Evolutionary conservation across 2,888 invertebrate species (phyloP), one percentile per base, ranked within the genome.

Genomic region (Proisotoma minuta): DNA sequence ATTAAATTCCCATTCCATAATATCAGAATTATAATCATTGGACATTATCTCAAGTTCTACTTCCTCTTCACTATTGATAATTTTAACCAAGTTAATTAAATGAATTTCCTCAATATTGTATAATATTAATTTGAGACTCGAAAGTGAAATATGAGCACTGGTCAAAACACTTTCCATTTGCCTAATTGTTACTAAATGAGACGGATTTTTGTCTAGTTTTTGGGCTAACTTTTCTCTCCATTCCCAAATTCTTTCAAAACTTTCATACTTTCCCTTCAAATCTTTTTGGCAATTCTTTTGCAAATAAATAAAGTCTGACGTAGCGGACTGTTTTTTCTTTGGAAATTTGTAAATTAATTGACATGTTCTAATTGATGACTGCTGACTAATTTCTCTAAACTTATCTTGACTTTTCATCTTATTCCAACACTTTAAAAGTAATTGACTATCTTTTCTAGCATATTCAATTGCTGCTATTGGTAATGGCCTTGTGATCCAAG

Each of bases 41-140:
- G 10, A 18, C 10, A 40, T 29, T 22, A 3, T 26, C 10, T 50
- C 12, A 8, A 50, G 28, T 26, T 34, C 8, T 8, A 34, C 15
- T 34, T 34, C 34, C 15, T 34, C 34, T 34, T 34, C 15, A 8
- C 15, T 15, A 34, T 34, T 34, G 8, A 34, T 10, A 34, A 34
- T 34, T 34, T 8, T 10, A 34, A 8, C 8, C 15, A 34, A 34
- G 15, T 34, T 34, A 10, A 10, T 34, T 8, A 34, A 10, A 34
- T 34, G 8, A 10, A 15, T 10, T 15, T 34, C 34, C 8, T 34
- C 8, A 34, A 34, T 34, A 10, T 34, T 34, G 15, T 34, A 48
- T 34, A 47, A 5, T 27, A 49, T 62, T 52, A 20, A 2, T 29
- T 22, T 20, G 20, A 61, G 2, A 43, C 15, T 53, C n/a, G n/a